Conservation (phyloP, 2,888 invertebrate species). For the Cerastoderma edule region DNA sequence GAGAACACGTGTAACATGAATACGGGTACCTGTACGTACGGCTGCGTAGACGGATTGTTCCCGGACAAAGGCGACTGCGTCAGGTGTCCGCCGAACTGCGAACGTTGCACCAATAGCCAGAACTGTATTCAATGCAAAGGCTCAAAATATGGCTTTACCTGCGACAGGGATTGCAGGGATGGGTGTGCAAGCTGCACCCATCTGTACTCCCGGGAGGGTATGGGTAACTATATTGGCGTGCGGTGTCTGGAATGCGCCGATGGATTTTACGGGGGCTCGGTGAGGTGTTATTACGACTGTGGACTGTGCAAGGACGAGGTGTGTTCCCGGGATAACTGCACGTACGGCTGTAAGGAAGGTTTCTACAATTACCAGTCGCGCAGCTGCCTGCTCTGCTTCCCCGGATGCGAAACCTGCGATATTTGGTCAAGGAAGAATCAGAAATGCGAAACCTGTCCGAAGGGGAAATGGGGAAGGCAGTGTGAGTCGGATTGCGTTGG, state of each 20-base stretch:
- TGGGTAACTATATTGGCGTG: not conserved
- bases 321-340: conserved; percentile 14
- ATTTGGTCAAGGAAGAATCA: not conserved
- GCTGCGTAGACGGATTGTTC: conserved; percentile 10
- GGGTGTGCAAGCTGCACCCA: not conserved
- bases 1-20: not conserved
- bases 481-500: conserved; percentile 3
- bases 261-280: not conserved
- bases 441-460: not conserved
- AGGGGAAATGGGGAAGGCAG: not conserved
- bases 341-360: conserved; percentile 6
- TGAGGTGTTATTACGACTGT: conserved; percentile 12
- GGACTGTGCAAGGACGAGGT: not conserved
- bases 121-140: conserved; percentile 16
- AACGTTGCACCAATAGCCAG: not conserved
- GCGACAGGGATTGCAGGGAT: not conserved
- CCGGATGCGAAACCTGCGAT: conserved; percentile 10
- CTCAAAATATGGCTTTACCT: conserved; percentile 3
- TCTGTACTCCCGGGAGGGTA: not conserved
- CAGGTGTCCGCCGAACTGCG: not conserved
- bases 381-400: not conserved
- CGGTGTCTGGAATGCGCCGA: not conserved
- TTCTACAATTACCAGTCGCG: not conserved
- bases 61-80: not conserved
- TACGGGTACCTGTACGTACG: not conserved